Base-by-base conservation (phyloP, 37 sponge, comb jelly and placozoan genomes). In the Geodia barretti region DNA sequence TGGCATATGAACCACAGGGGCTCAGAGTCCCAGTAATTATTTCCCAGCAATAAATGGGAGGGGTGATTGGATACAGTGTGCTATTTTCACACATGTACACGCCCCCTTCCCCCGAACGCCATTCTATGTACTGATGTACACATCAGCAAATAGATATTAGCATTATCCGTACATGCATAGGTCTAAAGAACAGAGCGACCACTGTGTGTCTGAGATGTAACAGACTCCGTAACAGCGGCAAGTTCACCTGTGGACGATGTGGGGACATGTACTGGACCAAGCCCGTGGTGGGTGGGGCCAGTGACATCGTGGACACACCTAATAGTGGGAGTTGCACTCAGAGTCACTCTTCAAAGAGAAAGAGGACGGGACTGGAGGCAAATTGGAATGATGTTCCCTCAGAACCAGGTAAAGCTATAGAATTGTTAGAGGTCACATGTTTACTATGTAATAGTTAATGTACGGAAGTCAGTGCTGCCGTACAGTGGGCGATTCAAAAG, bases 191-290 rank as follows among this genome's bases (percentile, higher is more conserved):
- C 29, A 35, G 87, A 31, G 92, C 87, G 7, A 86, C 87, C n/a
- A 68, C 82, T 3, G 25, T 41, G 0, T 91, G 92, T 34, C 63
- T 86, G 17, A 72, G 92, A 34, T 91, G 92, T 42, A 43, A 83
- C 63, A 54, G 72, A 26, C 25, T 91, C 11, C 43, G 87, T 20
- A 31, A 24, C 20, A 47, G 60, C 4, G 72, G 80, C 31, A 47
- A 72, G 31, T 79, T 91, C 71, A 82, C 71, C 60, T 91, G 92
- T 86, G 92, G 92, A n/a, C 83, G 92, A 11, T 91, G 92, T 91
- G 92, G 92, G 25, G 87, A 86, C 36, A 35, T 83, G 20, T 91
- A 71, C 61, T 14, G 7, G 34, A 68, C 80, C 4, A 73, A 74
- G 37, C 80, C 92, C 4, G n/a, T 83, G 23, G 67, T 76, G 9